Conservation (phyloP, 2,113 vertebrate genomes). For the Myotis lucifugus region DNA sequence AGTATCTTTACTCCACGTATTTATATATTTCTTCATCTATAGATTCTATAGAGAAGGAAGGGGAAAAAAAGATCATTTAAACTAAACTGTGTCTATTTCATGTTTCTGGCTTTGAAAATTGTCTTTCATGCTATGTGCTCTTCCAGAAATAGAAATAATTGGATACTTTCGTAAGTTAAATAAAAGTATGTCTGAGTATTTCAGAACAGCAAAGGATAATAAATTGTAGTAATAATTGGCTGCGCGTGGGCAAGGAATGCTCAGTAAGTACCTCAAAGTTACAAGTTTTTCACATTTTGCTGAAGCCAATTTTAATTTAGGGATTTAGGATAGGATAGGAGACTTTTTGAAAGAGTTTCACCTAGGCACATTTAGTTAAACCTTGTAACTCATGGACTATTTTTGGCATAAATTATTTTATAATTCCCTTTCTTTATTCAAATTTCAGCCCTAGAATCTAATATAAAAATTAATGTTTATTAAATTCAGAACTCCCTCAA, state of each 20-base stretch:
- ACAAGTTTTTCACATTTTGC: background rate
- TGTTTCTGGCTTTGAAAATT: slow-evolving; percentile 65
- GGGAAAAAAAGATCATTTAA: background rate
- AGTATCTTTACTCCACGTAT: background rate
- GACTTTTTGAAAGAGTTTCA: background rate
- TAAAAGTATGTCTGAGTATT: slow-evolving; percentile 31
- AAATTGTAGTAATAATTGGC: background rate
- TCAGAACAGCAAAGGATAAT: slow-evolving; percentile 41
- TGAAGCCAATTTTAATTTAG: background rate
- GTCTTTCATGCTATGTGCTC: slow-evolving; percentile 38
- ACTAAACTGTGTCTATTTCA: slow-evolving; percentile 35
- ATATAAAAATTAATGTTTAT: slow-evolving; percentile 6
- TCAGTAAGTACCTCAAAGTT: background rate
- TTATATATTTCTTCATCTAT: slow-evolving; percentile 19
- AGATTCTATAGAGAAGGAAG: background rate
- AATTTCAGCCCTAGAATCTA: background rate
- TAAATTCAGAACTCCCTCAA: background rate
- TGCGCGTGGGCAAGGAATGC: background rate
- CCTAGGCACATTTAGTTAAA: background rate
- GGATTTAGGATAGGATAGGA: background rate
- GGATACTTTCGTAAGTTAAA: slow-evolving; percentile 26
- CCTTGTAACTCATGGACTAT: background rate
- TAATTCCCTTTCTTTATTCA: background rate
- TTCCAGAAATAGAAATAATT: slow-evolving; percentile 71
- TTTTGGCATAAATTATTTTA: background rate